Evolutionary conservation across 2,113 vertebrate genomes (phyloP).

Genomic region (Cervus canadensis): DNA sequence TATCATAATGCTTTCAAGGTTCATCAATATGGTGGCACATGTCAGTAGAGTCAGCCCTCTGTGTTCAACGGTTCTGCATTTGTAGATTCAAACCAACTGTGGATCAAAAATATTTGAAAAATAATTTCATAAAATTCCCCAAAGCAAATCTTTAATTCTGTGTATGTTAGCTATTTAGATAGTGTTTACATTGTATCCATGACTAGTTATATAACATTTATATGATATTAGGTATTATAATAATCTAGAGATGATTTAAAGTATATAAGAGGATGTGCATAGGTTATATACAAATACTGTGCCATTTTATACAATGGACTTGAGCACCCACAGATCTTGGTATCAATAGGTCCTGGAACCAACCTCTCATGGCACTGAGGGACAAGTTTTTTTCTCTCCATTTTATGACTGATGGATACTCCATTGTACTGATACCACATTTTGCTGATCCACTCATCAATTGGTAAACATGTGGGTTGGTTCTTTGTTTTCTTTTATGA

Average conservation of each 20-base stretch:
- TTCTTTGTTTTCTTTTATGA: not conserved
- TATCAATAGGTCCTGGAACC: not conserved
- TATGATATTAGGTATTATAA: not conserved
- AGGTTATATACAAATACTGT: not conserved
- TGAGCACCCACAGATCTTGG: not conserved
- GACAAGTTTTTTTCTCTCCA: not conserved
- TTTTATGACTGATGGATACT: not conserved
- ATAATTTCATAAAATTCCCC: not conserved
- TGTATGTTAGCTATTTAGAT: not conserved
- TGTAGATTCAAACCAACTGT: not conserved
- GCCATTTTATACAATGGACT: not conserved
- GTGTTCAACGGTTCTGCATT: not conserved
- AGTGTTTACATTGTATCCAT: not conserved
- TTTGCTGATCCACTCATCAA: not conserved
- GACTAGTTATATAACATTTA: not conserved
- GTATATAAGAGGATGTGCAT: not conserved
- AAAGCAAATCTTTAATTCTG: not conserved
- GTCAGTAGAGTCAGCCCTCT: not conserved
- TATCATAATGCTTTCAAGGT: not conserved
- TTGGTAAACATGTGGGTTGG: not conserved
- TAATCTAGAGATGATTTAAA: not conserved
- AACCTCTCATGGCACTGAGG: not conserved
- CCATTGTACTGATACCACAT: too few relatives aligned
- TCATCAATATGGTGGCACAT: not conserved
- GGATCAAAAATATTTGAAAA: not conserved